Percentiles rank a stretch among this genome's conserved stretches.
phyloP scores from a whole-genome alignment of 1,140 invertebrate species.

The Drosophila obscura region DNA sequence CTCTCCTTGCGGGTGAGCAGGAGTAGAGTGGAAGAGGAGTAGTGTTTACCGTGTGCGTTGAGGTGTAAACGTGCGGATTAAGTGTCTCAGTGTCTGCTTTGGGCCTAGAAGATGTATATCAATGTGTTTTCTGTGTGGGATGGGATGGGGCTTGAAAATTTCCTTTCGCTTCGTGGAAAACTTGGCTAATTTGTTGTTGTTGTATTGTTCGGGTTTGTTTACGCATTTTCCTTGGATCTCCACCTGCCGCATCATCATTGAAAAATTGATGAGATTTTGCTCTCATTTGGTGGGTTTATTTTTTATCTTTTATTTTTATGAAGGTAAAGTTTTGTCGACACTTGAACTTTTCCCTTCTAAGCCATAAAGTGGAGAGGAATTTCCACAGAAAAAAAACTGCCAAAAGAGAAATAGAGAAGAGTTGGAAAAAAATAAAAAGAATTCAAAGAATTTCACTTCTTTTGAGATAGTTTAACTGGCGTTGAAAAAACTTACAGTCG shows the following conservation, averaged over 20 bases:
- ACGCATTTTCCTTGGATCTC: neutral
- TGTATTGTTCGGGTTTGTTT: slow-evolving; percentile 12
- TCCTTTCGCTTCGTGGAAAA: slow-evolving; percentile 29
- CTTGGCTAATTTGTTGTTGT: slow-evolving; percentile 63
- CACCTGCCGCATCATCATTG: slow-evolving; percentile 47
- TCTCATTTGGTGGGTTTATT: slow-evolving; percentile 23
- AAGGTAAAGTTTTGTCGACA: slow-evolving; percentile 45
- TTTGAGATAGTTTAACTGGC: slow-evolving; percentile 43
- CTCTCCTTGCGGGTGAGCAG: neutral
- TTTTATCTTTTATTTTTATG: slow-evolving; percentile 21
- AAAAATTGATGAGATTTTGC: slow-evolving; percentile 75
- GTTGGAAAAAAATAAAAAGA: neutral
- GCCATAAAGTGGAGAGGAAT: slow-evolving; percentile 19
- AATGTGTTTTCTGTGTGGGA: slow-evolving; percentile 35
- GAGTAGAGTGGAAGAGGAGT: neutral
- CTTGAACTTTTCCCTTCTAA: slow-evolving; percentile 39
- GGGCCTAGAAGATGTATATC: slow-evolving; percentile 48
- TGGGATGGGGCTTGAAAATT: neutral
- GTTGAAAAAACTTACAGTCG: slow-evolving; percentile 24
- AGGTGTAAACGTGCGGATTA: slow-evolving; percentile 81
- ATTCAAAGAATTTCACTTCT: slow-evolving; percentile 11
- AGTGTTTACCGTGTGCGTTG: slow-evolving; percentile 67
- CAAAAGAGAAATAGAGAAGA: slow-evolving; percentile 15
- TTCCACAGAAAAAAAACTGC: slow-evolving; percentile 12
- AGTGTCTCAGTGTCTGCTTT: slow-evolving; percentile 69